These are phyloP conservation scores for Sinosuthora webbiana DNA, from an alignment of 2,113 vertebrate genomes.

Conservation along the genomic window DNA sequence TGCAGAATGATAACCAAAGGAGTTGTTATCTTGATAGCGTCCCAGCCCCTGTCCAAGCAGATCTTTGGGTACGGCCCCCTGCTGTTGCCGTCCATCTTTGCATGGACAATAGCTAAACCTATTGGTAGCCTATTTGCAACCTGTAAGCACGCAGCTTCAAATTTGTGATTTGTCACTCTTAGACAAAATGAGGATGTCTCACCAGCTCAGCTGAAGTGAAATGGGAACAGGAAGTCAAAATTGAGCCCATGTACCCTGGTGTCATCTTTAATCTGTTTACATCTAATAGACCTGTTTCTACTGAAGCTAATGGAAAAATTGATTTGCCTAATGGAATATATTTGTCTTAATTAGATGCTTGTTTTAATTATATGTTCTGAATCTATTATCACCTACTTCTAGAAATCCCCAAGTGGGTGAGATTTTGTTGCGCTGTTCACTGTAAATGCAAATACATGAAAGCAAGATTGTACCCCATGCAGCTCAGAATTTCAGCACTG, in stretches of 20 bases:
- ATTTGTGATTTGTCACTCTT: neutral
- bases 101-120: neutral
- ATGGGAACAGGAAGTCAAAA: conserved; percentile 4
- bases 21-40: neutral
- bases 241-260: neutral
- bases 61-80: neutral
- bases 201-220: conserved; percentile 1
- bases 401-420: neutral
- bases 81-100: neutral
- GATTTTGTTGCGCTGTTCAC: neutral
- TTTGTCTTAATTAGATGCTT: neutral
- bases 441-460: neutral
- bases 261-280: neutral
- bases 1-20: neutral
- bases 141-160: neutral
- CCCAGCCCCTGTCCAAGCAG: fast-evolving
- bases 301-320: neutral
- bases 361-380: neutral
- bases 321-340: neutral
- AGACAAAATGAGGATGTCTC: neutral
- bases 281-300: neutral
- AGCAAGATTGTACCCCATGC: neutral
- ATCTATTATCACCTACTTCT: neutral
- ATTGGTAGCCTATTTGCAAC: neutral
- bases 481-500: neutral